Evolutionary conservation across 2,888 invertebrate species (phyloP).

Genomic region (Galerucella pusilla): DNA sequence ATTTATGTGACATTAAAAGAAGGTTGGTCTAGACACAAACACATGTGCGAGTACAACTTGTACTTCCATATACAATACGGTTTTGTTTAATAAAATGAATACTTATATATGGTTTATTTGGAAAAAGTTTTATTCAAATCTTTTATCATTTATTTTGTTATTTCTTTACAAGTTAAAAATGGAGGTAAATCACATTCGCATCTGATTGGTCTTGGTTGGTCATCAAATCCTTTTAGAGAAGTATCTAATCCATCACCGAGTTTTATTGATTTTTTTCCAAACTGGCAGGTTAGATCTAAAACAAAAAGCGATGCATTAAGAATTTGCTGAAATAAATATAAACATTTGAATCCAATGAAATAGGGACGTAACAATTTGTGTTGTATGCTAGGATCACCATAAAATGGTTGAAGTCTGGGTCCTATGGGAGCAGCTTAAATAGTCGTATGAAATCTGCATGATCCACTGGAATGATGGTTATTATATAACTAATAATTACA

Average conservation of each 20-base stretch:
- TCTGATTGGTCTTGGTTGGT: background rate
- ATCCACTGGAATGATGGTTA: no score
- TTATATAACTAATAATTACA: no score
- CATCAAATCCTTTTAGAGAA: conserved; percentile 13
- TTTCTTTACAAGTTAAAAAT: conserved; percentile 39
- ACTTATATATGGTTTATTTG: background rate
- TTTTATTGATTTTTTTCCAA: conserved; percentile 37
- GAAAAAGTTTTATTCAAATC: background rate
- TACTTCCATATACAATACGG: no score
- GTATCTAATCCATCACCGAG: conserved; percentile 40
- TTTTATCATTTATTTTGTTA: conserved; percentile 57
- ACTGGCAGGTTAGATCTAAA: conserved; percentile 42
- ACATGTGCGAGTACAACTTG: no score
- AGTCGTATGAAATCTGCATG: no score
- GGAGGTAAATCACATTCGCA: conserved; percentile 46
- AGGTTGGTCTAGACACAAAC: no score
- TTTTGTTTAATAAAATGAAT: no score
- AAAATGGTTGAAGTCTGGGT: no score
- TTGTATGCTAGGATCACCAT: no score
- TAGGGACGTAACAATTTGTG: no score
- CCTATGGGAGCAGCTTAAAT: no score
- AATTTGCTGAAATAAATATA: background rate
- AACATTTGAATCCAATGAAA: background rate
- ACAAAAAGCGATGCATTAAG: conserved; percentile 3
- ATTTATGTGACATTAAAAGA: no score